Percentiles rank a stretch among this genome's conserved stretches.
These are phyloP conservation scores for Anhinga anhinga DNA, from an alignment of 2,113 vertebrate genomes.

Conservation along the genomic window DNA sequence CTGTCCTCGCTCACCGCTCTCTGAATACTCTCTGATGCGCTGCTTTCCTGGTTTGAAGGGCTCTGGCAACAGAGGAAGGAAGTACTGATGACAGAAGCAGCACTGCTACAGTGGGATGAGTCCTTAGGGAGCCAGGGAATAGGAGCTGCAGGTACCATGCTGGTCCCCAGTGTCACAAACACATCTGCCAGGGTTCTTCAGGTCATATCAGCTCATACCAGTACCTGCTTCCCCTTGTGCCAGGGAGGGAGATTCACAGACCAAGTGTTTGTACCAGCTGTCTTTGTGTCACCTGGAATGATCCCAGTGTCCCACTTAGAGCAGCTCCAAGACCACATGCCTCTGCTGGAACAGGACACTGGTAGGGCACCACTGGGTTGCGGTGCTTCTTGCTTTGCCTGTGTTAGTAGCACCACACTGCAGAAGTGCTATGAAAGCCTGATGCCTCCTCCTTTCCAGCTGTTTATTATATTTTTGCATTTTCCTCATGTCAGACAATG, in stretches of 20 bases:
- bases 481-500: not conserved
- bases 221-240: not conserved
- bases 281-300: not conserved
- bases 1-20: not conserved
- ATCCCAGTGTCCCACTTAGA: not conserved
- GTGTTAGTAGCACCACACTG: no score
- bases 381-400: not conserved
- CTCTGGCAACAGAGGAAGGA: not conserved
- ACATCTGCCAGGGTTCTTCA: not conserved
- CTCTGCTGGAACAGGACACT: not conserved
- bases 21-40: not conserved
- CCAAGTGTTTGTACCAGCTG: not conserved
- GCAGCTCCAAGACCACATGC: not conserved
- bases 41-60: not conserved
- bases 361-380: not conserved
- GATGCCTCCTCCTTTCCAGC: not conserved
- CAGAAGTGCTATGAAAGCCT: not conserved
- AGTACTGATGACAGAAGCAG: not conserved
- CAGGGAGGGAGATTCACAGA: not conserved
- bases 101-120: no score
- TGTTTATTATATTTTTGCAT: not conserved
- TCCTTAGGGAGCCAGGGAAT: not conserved
- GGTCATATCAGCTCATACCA: not conserved
- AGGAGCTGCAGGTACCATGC: not conserved
- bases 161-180: not conserved